These are phyloP conservation scores for Turritopsis dohrnii DNA, from an alignment of 30 jellyfish, hydroid and myxozoan genomes.

Conservation along the genomic window DNA sequence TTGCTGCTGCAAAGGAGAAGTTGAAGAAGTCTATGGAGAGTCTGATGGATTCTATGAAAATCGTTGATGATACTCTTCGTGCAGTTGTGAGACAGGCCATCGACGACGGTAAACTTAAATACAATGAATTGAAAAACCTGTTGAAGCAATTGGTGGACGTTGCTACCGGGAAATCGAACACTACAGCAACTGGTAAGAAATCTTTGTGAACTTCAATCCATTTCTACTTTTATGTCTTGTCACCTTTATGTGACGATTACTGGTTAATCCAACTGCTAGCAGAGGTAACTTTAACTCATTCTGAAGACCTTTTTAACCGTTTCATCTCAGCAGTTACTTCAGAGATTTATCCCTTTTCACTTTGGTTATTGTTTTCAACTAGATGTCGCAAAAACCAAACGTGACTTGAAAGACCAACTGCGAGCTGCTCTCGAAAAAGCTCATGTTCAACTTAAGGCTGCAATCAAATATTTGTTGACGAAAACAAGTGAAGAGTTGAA, in stretches of 20 bases:
- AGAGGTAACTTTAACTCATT: no score
- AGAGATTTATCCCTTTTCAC: no score
- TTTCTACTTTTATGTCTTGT: no score
- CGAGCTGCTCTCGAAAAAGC: background rate
- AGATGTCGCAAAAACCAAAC: conserved; percentile 10
- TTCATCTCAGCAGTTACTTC: no score
- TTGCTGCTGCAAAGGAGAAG: conserved; percentile 8
- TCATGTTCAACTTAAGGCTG: background rate
- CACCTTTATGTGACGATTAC: no score
- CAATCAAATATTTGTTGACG: background rate
- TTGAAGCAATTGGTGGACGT: background rate
- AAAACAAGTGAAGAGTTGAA: conserved; percentile 6
- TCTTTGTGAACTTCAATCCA: background rate
- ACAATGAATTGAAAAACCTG: background rate
- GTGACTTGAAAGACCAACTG: background rate
- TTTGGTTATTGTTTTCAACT: no score
- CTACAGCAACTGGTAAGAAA: background rate
- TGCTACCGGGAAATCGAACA: conserved; percentile 6
- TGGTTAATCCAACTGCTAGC: no score
- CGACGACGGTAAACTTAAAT: conserved; percentile 6
- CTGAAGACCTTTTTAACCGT: no score
- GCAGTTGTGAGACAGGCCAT: conserved; percentile 4
- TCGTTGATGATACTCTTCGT: background rate
- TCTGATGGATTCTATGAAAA: conserved; percentile 3
- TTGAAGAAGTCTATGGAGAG: background rate